Evolutionary conservation across 2,797 vertebrate species (phyloP), one percentile per base, ranked within the genome.

Genomic region (Sebastes ruberrimus): DNA sequence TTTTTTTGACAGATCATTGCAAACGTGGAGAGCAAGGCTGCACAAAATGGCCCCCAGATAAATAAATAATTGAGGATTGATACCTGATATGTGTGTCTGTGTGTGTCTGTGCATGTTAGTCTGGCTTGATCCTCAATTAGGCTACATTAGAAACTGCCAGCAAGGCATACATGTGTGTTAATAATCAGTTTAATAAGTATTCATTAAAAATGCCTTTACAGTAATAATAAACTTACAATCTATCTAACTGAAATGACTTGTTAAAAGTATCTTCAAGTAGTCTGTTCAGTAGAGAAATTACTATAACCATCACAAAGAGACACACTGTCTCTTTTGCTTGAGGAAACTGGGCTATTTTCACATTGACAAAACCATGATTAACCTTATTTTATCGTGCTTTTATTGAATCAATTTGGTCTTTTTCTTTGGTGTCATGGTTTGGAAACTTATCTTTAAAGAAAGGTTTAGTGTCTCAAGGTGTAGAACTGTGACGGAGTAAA

Each of bases 31-130:
- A 66, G 49, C 22, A 74, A 38, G 10, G 70, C 25, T 57, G 20
- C 75, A 92, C 88, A 93, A 94, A 93, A 94, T 92, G 91, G 88
- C 84, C 84, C 22, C 85, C 78, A 71, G 38, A 86, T 55, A 84
- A 89, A 90, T 90, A 20, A 86, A 92, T 93, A 90, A 92, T 78
- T 35, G 30, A 75, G 55, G 5, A 46, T 2, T 28, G 83, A 83
- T 6, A 86, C 38, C 71, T 59, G 68, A 90, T 84, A 82, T 22
- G n/a, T 71, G 20, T 74, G 20, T 74, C 10, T 2, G 0, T 13
- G 20, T 74, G 16, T 74, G 20, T 72, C 8, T 2, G 0, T 13
- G 14, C 22, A 35, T 35, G 16, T 2, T 18, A 18, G 55, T 20
- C 20, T 14, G 66, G 18, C 53, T 55, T 61, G 10, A 49, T 25